phyloP scores from a whole-genome alignment of 2,888 invertebrate genomes.

The Habroteleia sp. region DNA sequence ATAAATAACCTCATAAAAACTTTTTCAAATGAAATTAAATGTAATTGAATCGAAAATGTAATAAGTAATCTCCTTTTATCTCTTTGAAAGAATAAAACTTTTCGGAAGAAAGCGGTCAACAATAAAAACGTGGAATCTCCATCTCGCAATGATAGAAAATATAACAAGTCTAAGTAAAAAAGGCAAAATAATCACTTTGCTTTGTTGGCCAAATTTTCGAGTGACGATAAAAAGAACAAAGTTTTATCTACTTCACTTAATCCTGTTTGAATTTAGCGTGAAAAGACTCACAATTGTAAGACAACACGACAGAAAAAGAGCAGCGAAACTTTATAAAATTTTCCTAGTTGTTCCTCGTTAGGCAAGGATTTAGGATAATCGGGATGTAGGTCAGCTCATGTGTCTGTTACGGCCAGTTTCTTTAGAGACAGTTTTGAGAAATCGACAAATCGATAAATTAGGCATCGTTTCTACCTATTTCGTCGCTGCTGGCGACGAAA shows the following conservation, averaged over 20 bases:
- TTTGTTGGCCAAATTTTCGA: conserved; percentile 40
- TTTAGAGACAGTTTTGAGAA: conserved; percentile 49
- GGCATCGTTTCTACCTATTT: conserved; percentile 64
- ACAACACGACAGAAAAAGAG: conserved; percentile 37
- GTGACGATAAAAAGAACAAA: conserved; percentile 40
- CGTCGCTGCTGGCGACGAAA: conserved; percentile 13
- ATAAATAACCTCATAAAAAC: no score
- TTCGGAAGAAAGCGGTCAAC: neutral
- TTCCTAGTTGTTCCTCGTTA: conserved; percentile 69
- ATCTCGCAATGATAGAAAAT: conserved; percentile 6
- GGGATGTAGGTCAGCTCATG: conserved; percentile 57
- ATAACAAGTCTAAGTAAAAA: conserved; percentile 22
- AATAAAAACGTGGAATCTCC: conserved; percentile 12
- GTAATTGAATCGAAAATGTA: no score
- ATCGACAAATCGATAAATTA: conserved; percentile 65
- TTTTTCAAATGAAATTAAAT: no score
- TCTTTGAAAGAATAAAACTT: neutral
- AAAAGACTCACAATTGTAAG: conserved; percentile 35
- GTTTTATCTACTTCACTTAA: conserved; percentile 48
- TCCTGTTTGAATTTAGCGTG: conserved; percentile 42
- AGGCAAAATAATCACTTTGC: conserved; percentile 34
- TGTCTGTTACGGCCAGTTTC: conserved; percentile 19
- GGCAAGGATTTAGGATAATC: conserved; percentile 71
- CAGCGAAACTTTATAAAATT: conserved; percentile 65
- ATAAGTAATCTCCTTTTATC: no score